Base-by-base conservation (phyloP, 1,140 invertebrate species). In the Drosophila lowei region DNA sequence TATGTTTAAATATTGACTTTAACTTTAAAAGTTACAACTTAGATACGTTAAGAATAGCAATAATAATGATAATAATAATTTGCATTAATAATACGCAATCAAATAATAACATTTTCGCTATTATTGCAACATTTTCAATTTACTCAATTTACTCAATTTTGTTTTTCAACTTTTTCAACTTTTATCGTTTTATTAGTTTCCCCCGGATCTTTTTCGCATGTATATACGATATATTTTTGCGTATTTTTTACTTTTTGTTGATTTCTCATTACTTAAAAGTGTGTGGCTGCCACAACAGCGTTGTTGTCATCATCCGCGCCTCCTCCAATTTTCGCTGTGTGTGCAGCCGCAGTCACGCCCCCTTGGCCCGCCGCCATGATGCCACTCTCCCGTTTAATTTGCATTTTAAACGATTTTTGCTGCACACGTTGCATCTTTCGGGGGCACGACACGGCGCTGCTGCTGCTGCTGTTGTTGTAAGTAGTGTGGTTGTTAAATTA, bases 381-480 rank as follows among this genome's bases (percentile, higher is more conserved):
- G 57, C 61, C 47, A 64, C 60, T 76, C 64, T 65, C 72, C 60
- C 77, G 71, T 85, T 84, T 80, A 85, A 89, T 89, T 89, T 89
- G 85, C 85, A 89, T 84, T 79, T 89, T 89, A 89, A 89, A 89
- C 85, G 85, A 89, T 85, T 85, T 89, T 89, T 89, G 79, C 79
- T 85, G 85, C 79, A 89, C 68, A 85, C 85, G 84, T 77, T 89
- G 79, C 85, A 89, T 74, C 57, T 85, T 80, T 89, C 25, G 66
- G 61, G 56, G 50, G 43, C 47, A 48, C 34, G 34, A 38, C 34
- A 18, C 11, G 6, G 3, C 67, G 58, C 48, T 70, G 48, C 56
- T 78, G 74, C 73, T 77, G 72, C 68, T 44, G 56, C 41, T 71
- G 44, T 73, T 70, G 56, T 78, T 84, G 34, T 11, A 38, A 38